These are phyloP conservation scores for Aporrectodea caliginosa DNA, from an alignment of 1,140 invertebrate genomes.

Conservation along the genomic window DNA sequence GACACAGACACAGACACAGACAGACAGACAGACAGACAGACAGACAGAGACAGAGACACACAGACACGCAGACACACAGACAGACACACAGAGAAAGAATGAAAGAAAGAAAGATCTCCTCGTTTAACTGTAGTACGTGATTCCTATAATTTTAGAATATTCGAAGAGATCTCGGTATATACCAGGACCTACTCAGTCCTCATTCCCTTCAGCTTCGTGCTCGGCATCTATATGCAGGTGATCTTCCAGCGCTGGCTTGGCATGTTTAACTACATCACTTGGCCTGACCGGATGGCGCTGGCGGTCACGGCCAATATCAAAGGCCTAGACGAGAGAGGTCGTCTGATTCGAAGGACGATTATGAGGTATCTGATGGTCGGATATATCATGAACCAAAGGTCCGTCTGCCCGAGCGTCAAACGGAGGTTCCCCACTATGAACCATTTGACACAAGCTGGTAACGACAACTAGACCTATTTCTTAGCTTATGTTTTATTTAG, in stretches of 20 bases:
- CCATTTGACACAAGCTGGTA: slow-evolving; percentile 1
- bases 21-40: not conserved
- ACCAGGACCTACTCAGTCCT: slow-evolving; percentile 38
- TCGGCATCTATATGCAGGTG: slow-evolving; percentile 86
- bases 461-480: too few relatives aligned
- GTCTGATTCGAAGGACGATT: slow-evolving; percentile 79
- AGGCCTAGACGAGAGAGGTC: slow-evolving; percentile 78
- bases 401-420: slow-evolving; percentile 43
- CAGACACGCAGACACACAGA: too few relatives aligned
- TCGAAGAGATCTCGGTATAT: slow-evolving; percentile 30
- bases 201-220: slow-evolving; percentile 66
- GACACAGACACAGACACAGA: too few relatives aligned
- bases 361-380: slow-evolving; percentile 82
- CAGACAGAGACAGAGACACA: too few relatives aligned
- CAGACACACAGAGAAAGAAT: too few relatives aligned
- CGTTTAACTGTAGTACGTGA: too few relatives aligned
- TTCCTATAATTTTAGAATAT: slow-evolving; percentile 66
- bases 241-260: slow-evolving; percentile 73
- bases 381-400: slow-evolving; percentile 64
- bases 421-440: not conserved
- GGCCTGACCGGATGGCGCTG: slow-evolving; percentile 15
- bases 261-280: not conserved
- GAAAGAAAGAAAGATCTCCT: too few relatives aligned
- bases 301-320: not conserved
- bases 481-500: too few relatives aligned